Conservation (phyloP, 2,113 vertebrate genomes). For the Plectropomus leopardus region DNA sequence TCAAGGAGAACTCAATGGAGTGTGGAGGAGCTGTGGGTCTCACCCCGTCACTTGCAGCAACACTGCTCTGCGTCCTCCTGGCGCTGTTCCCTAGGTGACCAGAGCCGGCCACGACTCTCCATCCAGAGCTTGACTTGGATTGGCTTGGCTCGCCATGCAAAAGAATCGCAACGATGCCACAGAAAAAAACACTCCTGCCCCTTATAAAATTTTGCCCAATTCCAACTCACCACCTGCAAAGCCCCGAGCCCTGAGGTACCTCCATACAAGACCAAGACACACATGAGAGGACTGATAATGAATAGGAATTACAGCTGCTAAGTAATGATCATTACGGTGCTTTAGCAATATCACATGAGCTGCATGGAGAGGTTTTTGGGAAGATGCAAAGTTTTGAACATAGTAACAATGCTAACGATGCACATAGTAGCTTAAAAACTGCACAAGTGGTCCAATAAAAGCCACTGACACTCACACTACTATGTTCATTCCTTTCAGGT, state of each 20-base stretch:
- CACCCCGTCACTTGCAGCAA: slow-evolving; percentile 62
- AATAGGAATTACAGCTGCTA: slow-evolving; percentile 38
- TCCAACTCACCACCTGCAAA: slow-evolving; percentile 58
- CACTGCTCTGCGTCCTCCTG: slow-evolving; percentile 72
- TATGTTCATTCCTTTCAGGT: slow-evolving; percentile 65
- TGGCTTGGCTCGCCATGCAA: slow-evolving; percentile 88
- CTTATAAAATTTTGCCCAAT: slow-evolving; percentile 56
- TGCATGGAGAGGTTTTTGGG: slow-evolving; percentile 7
- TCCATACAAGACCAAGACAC: slow-evolving; percentile 21
- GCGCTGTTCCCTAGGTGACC: slow-evolving; percentile 90
- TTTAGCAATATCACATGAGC: slow-evolving; percentile 57
- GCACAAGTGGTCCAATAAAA: slow-evolving; percentile 42
- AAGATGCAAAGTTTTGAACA: slow-evolving; percentile 32
- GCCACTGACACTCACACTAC: slow-evolving; percentile 41
- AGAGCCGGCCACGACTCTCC: slow-evolving; percentile 74
- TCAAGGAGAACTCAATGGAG: slow-evolving; percentile 87
- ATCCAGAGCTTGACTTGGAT: slow-evolving; percentile 84
- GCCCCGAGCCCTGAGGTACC: slow-evolving; percentile 51
- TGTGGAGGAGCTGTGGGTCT: slow-evolving; percentile 78
- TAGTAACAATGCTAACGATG: slow-evolving; percentile 49
- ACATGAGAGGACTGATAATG: slow-evolving; percentile 52
- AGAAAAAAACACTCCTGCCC: slow-evolving; percentile 81
- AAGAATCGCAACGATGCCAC: slow-evolving; percentile 86
- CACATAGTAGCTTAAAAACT: slow-evolving; percentile 65
- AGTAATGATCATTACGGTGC: slow-evolving; percentile 64